Conservation (phyloP, 2,888 invertebrate genomes). For the Drepana falcataria region DNA sequence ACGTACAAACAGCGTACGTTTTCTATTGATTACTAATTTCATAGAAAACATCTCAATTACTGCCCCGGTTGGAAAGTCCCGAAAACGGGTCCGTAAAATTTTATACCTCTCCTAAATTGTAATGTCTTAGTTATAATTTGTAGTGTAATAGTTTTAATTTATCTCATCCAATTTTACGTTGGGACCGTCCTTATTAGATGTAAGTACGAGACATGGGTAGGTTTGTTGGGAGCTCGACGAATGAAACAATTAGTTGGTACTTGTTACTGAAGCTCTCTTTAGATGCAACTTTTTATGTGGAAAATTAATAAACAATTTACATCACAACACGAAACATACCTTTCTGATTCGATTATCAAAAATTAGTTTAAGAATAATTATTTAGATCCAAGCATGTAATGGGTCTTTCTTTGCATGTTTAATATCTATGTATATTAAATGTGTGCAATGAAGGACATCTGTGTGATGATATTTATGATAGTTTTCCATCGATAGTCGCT, state of each 20-base stretch:
- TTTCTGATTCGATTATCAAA: background rate
- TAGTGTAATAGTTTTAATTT: background rate
- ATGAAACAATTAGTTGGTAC: constrained; percentile 8
- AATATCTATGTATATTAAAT: no score
- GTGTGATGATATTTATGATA: no score
- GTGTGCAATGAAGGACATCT: no score
- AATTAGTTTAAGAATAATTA: background rate
- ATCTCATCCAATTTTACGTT: constrained; percentile 32
- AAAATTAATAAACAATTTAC: constrained; percentile 4
- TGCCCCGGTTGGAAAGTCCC: no score
- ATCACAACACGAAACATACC: background rate
- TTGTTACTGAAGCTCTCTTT: constrained; percentile 23
- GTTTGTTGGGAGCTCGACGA: constrained; percentile 15
- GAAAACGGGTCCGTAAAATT: no score
- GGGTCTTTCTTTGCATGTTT: background rate
- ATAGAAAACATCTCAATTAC: no score
- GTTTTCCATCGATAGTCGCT: background rate
- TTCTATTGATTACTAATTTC: no score
- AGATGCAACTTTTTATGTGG: constrained; percentile 2
- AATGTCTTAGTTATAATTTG: background rate
- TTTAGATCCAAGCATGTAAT: background rate
- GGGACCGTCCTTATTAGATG: constrained; percentile 56
- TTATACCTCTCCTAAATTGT: background rate
- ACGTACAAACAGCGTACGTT: no score
- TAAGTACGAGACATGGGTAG: constrained; percentile 23